Base-by-base conservation (phyloP, 2,797 vertebrate genomes). In the Meda fulgida region DNA sequence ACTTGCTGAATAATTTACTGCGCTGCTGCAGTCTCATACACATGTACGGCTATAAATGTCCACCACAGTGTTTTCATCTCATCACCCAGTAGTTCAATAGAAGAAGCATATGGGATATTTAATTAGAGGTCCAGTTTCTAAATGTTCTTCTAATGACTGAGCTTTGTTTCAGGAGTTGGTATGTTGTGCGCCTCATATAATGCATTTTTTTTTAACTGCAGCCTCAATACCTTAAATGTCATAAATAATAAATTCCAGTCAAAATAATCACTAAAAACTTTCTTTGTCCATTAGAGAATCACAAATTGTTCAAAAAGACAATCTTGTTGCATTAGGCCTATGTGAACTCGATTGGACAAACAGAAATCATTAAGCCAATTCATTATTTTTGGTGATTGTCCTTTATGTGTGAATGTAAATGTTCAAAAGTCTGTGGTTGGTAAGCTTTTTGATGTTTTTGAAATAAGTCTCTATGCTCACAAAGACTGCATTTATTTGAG, bases 1-100 rank as follows among this genome's bases (percentile, higher is more conserved):
- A 19, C 81, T 66, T 67, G 7, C 19, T 89, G 77, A 89, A 89
- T 89, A 77, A 89, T 89, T 89, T 40, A 89, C 58, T 43, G 5
- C 63, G 21, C 66, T 83, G 65, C 18, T 36, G 82, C 46, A 46
- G 14, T 85, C 79, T 86, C 79, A 85, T 71, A 72, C 70, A 80
- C 84, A 76, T 60, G 18, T 26, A 48, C 34, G 34, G 72, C 55
- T 43, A 81, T 26, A 78, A 72, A 36, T 72, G 84, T 71, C 38
- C 21, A 14, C 7, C 6, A 5, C 31, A 58, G 75, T 48, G 23
- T 36, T 88, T 80, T 75, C 48, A 36, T 63, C 78, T 51, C 19
- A 31, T 51, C 18, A 72, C 38, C 5, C n/a, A 19, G 9, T 18
- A 18, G 4, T 31, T 29, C 3, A 14, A 13, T 40, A 40, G 13